These are phyloP conservation scores for Anoplius nigerrimus DNA, from an alignment of 2,888 invertebrate species.

Conservation along the genomic window DNA sequence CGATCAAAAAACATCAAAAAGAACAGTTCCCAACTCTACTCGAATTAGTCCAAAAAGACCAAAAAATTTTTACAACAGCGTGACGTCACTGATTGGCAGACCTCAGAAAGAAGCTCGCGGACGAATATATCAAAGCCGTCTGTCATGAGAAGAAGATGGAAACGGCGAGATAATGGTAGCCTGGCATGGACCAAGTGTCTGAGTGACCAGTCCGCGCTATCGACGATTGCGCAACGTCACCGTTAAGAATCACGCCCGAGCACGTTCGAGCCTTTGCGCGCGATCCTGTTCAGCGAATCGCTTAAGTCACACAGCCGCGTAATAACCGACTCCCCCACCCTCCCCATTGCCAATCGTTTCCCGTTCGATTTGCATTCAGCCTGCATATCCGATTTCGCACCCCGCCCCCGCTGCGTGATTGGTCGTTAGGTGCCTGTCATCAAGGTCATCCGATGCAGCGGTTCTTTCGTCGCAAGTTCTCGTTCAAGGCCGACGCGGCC, in stretches of 20 bases:
- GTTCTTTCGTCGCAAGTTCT: conserved; percentile 56
- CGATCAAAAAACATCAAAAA: too few species aligned
- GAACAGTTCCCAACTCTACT: too few species aligned
- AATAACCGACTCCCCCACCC: conserved; percentile 2
- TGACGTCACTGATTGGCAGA: too few species aligned
- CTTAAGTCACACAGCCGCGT: conserved; percentile 1
- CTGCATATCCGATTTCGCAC: conserved; percentile 25
- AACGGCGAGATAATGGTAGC: too few species aligned
- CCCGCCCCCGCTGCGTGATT: conserved; percentile 13
- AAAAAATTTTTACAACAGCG: too few species aligned
- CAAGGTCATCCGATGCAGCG: conserved; percentile 12
- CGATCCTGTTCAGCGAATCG: neutral
- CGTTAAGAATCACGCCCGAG: conserved; percentile 14
- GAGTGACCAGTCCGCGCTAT: conserved; percentile 16
- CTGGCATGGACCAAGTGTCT: conserved; percentile 20
- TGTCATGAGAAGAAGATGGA: too few species aligned
- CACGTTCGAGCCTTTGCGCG: neutral
- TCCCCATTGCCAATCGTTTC: conserved; percentile 15
- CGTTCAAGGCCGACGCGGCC: conserved; percentile 56
- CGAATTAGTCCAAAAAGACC: too few species aligned
- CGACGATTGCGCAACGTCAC: conserved; percentile 20
- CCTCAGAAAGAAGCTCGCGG: too few species aligned
- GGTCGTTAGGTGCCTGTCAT: conserved; percentile 18
- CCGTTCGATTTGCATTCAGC: conserved; percentile 12
- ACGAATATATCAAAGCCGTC: too few species aligned